phyloP scores from a whole-genome alignment of 2,888 invertebrate species.

The Callinectes sapidus region DNA sequence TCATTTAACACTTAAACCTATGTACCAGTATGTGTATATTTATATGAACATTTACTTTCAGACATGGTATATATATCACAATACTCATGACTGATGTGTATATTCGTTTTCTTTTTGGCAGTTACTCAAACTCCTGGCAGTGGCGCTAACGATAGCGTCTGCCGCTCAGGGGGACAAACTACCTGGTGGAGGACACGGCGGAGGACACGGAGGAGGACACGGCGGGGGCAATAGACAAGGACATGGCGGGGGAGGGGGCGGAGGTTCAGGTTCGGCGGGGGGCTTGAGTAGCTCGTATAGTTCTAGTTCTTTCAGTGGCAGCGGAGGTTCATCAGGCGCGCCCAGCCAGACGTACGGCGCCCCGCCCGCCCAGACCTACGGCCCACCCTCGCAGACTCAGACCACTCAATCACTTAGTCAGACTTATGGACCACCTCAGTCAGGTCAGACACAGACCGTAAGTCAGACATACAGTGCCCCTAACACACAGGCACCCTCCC shows the following conservation, averaged over 20 bases:
- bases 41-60: conserved; percentile 32
- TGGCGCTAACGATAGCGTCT: conserved; percentile 38
- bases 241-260: conserved; percentile 26
- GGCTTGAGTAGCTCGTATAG: conserved; percentile 40
- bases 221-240: conserved; percentile 47
- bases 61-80: conserved; percentile 34
- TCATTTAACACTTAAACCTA: background rate
- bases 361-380: conserved; percentile 50
- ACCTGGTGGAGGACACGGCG: conserved; percentile 28
- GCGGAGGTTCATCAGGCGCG: background rate
- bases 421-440: conserved; percentile 51
- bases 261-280: conserved; percentile 45
- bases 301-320: conserved; percentile 31
- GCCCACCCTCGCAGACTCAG: conserved; percentile 38
- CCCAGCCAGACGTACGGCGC: conserved; percentile 44
- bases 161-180: conserved; percentile 49
- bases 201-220: background rate
- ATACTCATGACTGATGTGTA: background rate
- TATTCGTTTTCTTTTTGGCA: conserved; percentile 6
- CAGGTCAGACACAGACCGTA: conserved; percentile 65
- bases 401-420: conserved; percentile 39
- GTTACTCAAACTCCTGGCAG: conserved; percentile 44
- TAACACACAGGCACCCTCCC: conserved; percentile 55
- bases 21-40: conserved; percentile 32
- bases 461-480: conserved; percentile 58